Evolutionary conservation across 2,797 vertebrate genomes (phyloP), one percentile per base, ranked within the genome.

Genomic region (Lophius americanus): DNA sequence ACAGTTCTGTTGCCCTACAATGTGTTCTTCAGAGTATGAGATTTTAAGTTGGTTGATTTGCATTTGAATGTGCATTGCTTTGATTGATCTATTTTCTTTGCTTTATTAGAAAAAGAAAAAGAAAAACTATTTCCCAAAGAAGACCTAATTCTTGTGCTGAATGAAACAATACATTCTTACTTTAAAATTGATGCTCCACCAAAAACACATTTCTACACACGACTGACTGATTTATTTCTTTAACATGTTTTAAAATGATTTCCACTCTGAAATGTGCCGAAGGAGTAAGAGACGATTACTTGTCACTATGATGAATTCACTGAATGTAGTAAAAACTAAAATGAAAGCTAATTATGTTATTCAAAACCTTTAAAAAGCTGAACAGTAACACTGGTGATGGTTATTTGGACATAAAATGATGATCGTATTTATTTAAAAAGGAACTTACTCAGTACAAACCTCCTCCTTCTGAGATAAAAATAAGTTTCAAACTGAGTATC

Each of bases 151-250:
- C 23, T 23, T 60, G 9, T 53, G 60, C 58, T 60, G 38, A 75
- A 69, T 62, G 66, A 50, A 48, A 66, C 51, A 70, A 50, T 10
- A 37, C 12, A 32, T 4, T 53, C 32, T 37, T 9, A 68, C 59
- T 49, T 39, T 53, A 36, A 55, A 32, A 70, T 63, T 65, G 56
- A 36, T 60, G 60, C 62, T 76, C 65, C 58, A 74, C 50, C 43
- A 43, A 60, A 65, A 78, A 62, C 35, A 61, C 55, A 76, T 73
- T 76, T 64, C 10, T 33, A 6, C 51, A 62, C n/a, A 57, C 33
- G 8, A 35, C 37, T 48, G 46, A 60, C 23, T 7, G 3, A 79
- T 67, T 62, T 4, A 60, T 71, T 64, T 78, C 39, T 32, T 60
- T 46, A 64, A 63, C 38, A 39, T 11, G 63, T 48, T 53, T 35